These are phyloP conservation scores for Mongoloraphidia duomilia DNA, from an alignment of 2,888 invertebrate species.

Conservation along the genomic window DNA sequence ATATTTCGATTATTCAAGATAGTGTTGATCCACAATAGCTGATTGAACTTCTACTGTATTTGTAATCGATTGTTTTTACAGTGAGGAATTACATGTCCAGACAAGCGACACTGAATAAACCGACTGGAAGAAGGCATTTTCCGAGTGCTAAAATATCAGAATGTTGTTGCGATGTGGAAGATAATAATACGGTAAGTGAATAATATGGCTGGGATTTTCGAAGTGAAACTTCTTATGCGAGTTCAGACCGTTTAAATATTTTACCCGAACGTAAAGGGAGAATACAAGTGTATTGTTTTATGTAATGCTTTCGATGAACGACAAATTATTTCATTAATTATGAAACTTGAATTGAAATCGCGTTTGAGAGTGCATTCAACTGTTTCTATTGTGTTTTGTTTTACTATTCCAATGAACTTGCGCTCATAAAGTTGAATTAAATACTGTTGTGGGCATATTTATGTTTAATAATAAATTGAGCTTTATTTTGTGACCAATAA, in stretches of 20 bases:
- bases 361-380: too few relatives aligned
- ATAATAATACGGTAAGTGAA: not conserved
- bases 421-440: too few relatives aligned
- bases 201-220: not conserved
- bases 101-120: constrained; percentile 3
- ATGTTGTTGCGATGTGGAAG: constrained; percentile 1
- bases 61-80: not conserved
- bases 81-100: constrained; percentile 5
- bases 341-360: too few relatives aligned
- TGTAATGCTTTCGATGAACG: too few relatives aligned
- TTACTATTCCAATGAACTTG: too few relatives aligned
- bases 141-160: not conserved
- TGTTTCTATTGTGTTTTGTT: too few relatives aligned
- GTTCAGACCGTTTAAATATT: not conserved
- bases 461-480: too few relatives aligned
- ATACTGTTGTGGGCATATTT: too few relatives aligned
- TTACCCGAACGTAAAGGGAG: too few relatives aligned
- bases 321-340: too few relatives aligned
- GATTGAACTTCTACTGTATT: not conserved
- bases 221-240: not conserved
- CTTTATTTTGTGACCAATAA: too few relatives aligned
- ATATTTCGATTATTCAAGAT: not conserved
- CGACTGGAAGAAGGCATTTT: not conserved
- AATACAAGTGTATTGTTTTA: too few relatives aligned
- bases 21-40: not conserved